Percentiles rank a stretch among this genome's conserved stretches.
These are phyloP conservation scores for Ridgeia piscesae DNA, from an alignment of 1,140 invertebrate genomes.

Conservation along the genomic window DNA sequence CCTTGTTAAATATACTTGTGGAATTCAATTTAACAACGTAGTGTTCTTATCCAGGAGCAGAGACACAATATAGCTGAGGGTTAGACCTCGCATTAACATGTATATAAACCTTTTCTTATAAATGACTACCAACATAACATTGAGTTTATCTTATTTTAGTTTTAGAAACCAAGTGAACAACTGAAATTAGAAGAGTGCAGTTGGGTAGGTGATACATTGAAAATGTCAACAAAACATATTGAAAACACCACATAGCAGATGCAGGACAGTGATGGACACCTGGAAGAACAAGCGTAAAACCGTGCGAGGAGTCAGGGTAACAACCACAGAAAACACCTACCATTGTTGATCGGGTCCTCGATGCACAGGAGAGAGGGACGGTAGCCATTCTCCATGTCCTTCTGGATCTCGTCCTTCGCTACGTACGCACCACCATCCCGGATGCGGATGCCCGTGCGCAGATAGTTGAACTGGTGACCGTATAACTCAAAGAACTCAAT, in stretches of 20 bases:
- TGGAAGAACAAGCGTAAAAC: not conserved
- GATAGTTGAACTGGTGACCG: conserved; percentile 92
- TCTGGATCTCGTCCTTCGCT: conserved; percentile 89
- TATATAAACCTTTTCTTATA: too few relatives aligned
- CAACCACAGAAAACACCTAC: conserved; percentile 44
- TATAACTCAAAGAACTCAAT: conserved; percentile 98
- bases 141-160: conserved; percentile 26
- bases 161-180: not conserved
- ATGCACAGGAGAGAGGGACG: conserved; percentile 91
- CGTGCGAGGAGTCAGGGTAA: not conserved
- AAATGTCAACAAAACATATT: not conserved
- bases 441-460: conserved; percentile 90
- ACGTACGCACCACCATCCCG: conserved; percentile 93
- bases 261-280: too few relatives aligned
- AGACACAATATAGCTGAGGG: too few relatives aligned
- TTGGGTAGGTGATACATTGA: not conserved
- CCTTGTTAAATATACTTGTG: too few relatives aligned
- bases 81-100: too few relatives aligned
- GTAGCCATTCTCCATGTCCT: conserved; percentile 90
- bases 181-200: not conserved
- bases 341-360: conserved; percentile 93
- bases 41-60: too few relatives aligned
- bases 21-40: too few relatives aligned
- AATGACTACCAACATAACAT: too few relatives aligned
- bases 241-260: too few relatives aligned